Evolutionary conservation across 2,113 vertebrate genomes (phyloP).

Genomic region (Micromys minutus): DNA sequence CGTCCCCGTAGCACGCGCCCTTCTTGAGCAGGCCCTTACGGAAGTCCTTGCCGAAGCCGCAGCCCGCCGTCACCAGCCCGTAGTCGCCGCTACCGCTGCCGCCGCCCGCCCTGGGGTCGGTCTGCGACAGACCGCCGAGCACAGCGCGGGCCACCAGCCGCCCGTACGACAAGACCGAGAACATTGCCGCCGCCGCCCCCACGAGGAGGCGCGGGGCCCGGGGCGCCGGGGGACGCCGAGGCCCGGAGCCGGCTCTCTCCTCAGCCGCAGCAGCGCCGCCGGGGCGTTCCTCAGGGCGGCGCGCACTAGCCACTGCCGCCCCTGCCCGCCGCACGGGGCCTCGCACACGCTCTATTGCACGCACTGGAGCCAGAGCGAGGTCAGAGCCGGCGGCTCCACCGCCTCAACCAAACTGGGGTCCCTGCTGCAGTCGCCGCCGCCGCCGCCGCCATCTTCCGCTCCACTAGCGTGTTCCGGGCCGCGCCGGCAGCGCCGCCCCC

Average conservation of each 20-base stretch:
- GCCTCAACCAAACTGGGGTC: slow-evolving; percentile 51
- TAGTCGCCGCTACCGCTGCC: slow-evolving; percentile 93
- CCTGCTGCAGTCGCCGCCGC: slow-evolving; percentile 69
- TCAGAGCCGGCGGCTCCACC: slow-evolving; percentile 78
- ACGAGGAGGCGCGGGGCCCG: slow-evolving; percentile 84
- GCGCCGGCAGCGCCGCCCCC: slow-evolving; percentile 69
- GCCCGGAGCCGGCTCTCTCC: slow-evolving; percentile 80
- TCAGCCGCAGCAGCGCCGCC: slow-evolving; percentile 60
- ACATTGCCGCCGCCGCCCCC: slow-evolving; percentile 88
- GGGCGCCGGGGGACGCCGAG: slow-evolving; percentile 78
- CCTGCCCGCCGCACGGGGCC: slow-evolving; percentile 61
- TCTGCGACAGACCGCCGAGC: slow-evolving; percentile 97
- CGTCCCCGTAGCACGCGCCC: slow-evolving; percentile 98
- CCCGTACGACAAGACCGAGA: slow-evolving; percentile 98
- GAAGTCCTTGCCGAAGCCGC: slow-evolving; percentile 99
- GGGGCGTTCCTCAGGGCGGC: slow-evolving; percentile 67
- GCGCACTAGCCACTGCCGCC: slow-evolving; percentile 64
- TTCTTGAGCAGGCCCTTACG: slow-evolving; percentile 99
- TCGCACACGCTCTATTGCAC: slow-evolving; percentile 61
- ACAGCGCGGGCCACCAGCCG: slow-evolving; percentile 98
- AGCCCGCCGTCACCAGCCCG: slow-evolving; percentile 96
- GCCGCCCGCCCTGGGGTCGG: slow-evolving; percentile 92
- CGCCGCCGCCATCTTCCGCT: slow-evolving; percentile 83
- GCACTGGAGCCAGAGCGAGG: slow-evolving; percentile 61
- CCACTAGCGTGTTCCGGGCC: slow-evolving; percentile 82